Evolutionary conservation across 2,888 invertebrate species (phyloP).

Genomic region (Oligia strigilis): DNA sequence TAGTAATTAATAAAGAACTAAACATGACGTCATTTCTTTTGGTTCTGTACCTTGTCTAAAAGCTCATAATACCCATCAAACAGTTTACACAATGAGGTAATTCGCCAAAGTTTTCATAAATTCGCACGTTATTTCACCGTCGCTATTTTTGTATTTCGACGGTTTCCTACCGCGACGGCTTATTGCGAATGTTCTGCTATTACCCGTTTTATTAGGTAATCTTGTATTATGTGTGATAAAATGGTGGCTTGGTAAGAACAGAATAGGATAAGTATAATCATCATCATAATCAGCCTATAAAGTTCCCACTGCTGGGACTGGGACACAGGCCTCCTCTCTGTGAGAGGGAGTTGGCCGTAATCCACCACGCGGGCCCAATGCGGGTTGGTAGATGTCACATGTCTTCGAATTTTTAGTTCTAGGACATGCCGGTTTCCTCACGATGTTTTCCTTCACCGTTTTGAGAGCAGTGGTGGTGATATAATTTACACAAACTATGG

Average conservation of each 20-base stretch:
- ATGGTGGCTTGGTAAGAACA: neutral
- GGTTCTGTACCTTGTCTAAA: neutral
- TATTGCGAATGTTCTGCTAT: conserved; percentile 2
- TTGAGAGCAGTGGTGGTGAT: too few relatives aligned
- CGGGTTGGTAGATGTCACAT: too few relatives aligned
- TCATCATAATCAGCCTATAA: too few relatives aligned
- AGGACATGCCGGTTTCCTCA: too few relatives aligned
- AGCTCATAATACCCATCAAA: conserved; percentile 14
- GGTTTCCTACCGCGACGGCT: conserved; percentile 16
- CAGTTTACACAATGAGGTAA: conserved; percentile 44
- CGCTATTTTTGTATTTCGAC: conserved; percentile 50
- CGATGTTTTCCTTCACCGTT: too few relatives aligned
- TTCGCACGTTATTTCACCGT: conserved; percentile 31
- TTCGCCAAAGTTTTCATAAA: conserved; percentile 37
- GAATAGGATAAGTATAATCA: too few relatives aligned
- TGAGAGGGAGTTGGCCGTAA: too few relatives aligned
- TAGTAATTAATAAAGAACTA: neutral
- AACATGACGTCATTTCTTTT: neutral
- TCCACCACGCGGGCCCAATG: too few relatives aligned
- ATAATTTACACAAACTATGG: too few relatives aligned
- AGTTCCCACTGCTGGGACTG: too few relatives aligned
- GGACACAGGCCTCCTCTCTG: too few relatives aligned
- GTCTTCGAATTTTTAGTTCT: too few relatives aligned
- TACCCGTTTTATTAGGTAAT: conserved; percentile 1
- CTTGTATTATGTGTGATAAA: neutral